Evolutionary conservation across 1,140 invertebrate genomes (phyloP).

Genomic region (Brachionus asplanchnoidis): DNA sequence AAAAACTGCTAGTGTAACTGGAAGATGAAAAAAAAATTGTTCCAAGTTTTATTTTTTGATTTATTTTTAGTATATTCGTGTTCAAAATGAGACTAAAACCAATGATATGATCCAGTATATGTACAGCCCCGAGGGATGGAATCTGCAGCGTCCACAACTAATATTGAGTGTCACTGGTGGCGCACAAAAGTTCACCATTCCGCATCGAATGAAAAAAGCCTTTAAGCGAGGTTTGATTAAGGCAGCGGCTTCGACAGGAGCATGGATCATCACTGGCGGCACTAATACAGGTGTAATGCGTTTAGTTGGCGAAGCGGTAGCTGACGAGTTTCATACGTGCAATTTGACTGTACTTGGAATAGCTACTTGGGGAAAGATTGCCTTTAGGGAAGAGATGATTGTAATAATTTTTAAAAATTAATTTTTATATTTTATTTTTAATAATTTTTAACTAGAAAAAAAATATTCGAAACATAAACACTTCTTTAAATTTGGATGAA

Average conservation of each 20-base stretch:
- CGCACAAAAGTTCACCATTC: conserved; percentile 78
- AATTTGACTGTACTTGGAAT: conserved; percentile 85
- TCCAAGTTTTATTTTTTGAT: neutral
- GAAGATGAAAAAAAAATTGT: neutral
- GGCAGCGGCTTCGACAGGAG: conserved; percentile 91
- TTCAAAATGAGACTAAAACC: conserved; percentile 36
- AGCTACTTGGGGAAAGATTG: conserved; percentile 93
- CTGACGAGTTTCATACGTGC: conserved; percentile 60
- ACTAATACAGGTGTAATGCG: conserved; percentile 78
- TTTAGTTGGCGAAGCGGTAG: conserved; percentile 67
- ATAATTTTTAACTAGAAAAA: conserved; percentile 3
- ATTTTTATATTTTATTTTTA: neutral
- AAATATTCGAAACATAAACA: neutral
- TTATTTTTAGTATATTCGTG: conserved; percentile 17
- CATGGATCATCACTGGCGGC: conserved; percentile 92
- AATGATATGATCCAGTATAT: conserved; percentile 39
- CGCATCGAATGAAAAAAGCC: conserved; percentile 86
- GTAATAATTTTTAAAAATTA: neutral
- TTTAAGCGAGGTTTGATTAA: conserved; percentile 89
- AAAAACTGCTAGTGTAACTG: conserved; percentile 16
- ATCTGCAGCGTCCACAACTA: conserved; percentile 83
- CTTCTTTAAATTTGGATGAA: neutral
- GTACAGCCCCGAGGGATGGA: conserved; percentile 70
- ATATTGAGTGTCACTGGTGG: conserved; percentile 95
- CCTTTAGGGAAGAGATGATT: conserved; percentile 83